A percentile compares a stretch with the other conserved stretches of the same genome.
phyloP scores from a whole-genome alignment of 2,888 invertebrate species.

The Sacculina carcini region DNA sequence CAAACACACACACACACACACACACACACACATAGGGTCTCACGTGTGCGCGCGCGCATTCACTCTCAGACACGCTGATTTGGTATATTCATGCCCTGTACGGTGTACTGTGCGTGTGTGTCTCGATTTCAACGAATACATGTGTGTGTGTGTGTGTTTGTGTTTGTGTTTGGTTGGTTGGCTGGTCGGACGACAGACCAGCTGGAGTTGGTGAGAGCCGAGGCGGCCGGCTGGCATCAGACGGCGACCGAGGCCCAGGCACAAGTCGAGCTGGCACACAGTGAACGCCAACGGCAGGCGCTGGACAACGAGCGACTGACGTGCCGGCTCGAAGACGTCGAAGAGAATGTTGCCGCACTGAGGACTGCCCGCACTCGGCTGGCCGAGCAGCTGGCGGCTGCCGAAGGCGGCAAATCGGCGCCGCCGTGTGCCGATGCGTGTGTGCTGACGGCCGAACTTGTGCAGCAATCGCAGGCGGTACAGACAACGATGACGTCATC shows the following conservation, averaged over 20 bases:
- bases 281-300: background rate
- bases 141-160: no score
- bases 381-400: background rate
- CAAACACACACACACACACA: no score
- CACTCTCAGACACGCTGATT: no score
- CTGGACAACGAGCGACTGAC: background rate
- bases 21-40: no score
- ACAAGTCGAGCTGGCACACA: background rate
- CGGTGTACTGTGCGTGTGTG: no score
- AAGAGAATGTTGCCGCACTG: background rate
- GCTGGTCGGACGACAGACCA: background rate
- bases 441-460: background rate
- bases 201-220: background rate
- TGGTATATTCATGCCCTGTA: no score
- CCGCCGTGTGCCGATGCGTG: background rate
- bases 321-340: constrained; percentile 7
- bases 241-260: background rate
- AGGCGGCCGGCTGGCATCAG: background rate
- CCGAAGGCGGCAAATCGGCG: background rate
- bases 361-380: background rate
- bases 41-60: no score
- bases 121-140: no score
- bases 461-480: background rate
- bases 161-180: no score
- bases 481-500: background rate